A percentile compares a stretch with the other conserved stretches of the same genome.
Evolutionary conservation across 2,888 invertebrate species (phyloP).

Genomic region (Philereme transversata): DNA sequence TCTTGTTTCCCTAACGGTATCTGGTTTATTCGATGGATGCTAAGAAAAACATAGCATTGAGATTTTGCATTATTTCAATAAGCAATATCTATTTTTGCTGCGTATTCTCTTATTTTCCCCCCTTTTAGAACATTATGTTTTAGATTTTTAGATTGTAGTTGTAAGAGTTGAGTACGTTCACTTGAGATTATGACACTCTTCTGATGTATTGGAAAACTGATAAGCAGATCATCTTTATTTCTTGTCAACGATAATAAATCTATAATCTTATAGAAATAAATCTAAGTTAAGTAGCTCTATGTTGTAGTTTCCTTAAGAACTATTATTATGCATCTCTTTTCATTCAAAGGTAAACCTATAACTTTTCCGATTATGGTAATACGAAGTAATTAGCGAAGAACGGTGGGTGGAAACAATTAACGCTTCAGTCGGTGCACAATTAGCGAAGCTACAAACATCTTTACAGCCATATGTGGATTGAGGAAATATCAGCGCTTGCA

Average conservation of each 20-base stretch:
- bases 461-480: conserved; percentile 52
- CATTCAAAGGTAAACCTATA: conserved; percentile 16
- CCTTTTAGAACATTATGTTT: too few species aligned
- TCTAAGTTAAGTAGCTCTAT: not conserved
- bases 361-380: conserved; percentile 50
- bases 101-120: not conserved
- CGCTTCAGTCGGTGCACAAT: conserved; percentile 58
- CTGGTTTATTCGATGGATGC: too few species aligned
- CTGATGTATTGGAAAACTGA: too few species aligned
- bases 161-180: too few species aligned
- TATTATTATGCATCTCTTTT: conserved; percentile 2
- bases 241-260: not conserved
- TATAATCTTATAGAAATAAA: not conserved
- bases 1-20: too few species aligned
- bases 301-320: not conserved
- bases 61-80: conserved; percentile 15
- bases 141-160: too few species aligned
- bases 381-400: conserved; percentile 63
- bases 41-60: conserved; percentile 14
- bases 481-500: conserved; percentile 55
- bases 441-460: conserved; percentile 50
- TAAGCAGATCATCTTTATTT: too few species aligned
- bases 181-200: too few species aligned
- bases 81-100: conserved; percentile 17
- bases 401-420: conserved; percentile 62